These are phyloP conservation scores for Hesperophylax magnus DNA, from an alignment of 1,140 invertebrate genomes.

Conservation along the genomic window DNA sequence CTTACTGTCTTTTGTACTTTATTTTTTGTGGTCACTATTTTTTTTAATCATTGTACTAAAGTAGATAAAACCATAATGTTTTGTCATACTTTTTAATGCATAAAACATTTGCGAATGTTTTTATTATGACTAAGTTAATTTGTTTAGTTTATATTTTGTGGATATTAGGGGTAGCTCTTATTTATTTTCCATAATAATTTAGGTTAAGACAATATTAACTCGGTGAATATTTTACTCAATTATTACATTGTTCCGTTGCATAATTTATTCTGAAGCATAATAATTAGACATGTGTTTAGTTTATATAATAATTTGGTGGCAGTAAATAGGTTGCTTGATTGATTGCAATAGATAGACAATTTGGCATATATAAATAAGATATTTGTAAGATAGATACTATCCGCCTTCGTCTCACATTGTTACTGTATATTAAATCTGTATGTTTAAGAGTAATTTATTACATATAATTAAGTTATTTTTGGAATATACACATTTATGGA, in stretches of 20 bases:
- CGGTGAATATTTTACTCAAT: constrained; percentile 3
- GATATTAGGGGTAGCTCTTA: constrained; percentile 11
- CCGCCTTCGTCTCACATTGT: constrained; percentile 45
- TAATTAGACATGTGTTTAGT: neutral
- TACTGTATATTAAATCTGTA: constrained; percentile 39
- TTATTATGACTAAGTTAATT: too few species aligned
- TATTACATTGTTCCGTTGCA: neutral
- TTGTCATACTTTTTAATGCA: too few species aligned
- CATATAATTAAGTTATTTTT: constrained; percentile 50
- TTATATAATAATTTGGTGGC: too few species aligned
- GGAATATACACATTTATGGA: constrained; percentile 49
- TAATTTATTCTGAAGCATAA: constrained; percentile 2
- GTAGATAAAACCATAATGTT: too few species aligned
- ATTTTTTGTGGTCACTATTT: constrained; percentile 9
- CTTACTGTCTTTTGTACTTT: neutral
- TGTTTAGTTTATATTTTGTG: neutral
- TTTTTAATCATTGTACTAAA: neutral
- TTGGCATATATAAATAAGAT: constrained; percentile 57
- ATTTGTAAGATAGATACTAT: constrained; percentile 13
- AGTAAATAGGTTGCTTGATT: neutral
- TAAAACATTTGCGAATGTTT: too few species aligned
- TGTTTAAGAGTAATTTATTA: constrained; percentile 51
- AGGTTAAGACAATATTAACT: neutral
- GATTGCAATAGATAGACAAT: constrained; percentile 57
- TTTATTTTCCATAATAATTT: constrained; percentile 4